A percentile compares a stretch with the other conserved stretches of the same genome.
Evolutionary conservation across 2,113 vertebrate genomes (phyloP).

Genomic region (Carassius auratus): DNA sequence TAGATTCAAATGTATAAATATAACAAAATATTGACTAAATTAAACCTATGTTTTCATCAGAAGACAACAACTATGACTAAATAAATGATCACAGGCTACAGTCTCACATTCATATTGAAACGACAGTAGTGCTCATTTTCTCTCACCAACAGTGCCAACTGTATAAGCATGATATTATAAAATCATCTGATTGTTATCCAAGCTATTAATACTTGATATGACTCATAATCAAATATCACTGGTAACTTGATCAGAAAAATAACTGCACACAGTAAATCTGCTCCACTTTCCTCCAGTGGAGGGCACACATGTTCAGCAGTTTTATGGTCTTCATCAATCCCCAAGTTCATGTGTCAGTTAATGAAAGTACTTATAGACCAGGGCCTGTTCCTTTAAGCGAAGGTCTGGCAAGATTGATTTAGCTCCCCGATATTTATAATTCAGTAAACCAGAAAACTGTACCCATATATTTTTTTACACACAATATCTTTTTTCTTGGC

Average conservation of each 20-base stretch:
- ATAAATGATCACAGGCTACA: neutral
- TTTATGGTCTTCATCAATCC: conserved; percentile 45
- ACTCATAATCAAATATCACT: conserved; percentile 7
- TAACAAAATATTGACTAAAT: neutral
- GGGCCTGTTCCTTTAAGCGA: conserved; percentile 23
- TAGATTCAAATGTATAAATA: neutral
- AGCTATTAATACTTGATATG: neutral
- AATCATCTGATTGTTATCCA: neutral
- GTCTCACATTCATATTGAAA: too few species aligned
- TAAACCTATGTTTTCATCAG: neutral
- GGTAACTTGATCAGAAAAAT: neutral
- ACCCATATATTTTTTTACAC: conserved; percentile 44
- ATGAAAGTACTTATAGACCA: conserved; percentile 35
- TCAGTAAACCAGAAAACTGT: conserved; percentile 55
- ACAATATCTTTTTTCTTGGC: conserved; percentile 57
- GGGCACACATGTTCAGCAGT: conserved; percentile 13
- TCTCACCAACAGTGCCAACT: neutral
- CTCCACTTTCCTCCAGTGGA: neutral
- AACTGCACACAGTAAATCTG: conserved; percentile 6
- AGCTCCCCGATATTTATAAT: conserved; percentile 45
- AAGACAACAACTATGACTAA: neutral
- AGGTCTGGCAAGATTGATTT: conserved; percentile 38
- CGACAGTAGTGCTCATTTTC: neutral
- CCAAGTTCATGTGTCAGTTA: conserved; percentile 32
- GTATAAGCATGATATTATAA: neutral